phyloP scores from a whole-genome alignment of 2,888 invertebrate genomes.

The Nomada lathburiana region DNA sequence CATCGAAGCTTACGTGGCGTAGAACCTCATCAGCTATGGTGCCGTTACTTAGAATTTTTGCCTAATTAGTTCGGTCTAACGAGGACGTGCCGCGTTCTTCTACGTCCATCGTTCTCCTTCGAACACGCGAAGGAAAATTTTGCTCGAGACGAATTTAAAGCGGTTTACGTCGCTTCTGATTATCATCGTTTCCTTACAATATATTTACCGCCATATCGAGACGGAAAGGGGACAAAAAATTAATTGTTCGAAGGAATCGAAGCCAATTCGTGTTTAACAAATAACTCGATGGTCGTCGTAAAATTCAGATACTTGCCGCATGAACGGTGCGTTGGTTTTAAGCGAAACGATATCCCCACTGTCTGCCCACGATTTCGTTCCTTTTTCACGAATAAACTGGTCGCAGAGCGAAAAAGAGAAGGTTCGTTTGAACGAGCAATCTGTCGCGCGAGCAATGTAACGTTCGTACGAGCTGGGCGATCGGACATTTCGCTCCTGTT shows the following conservation, averaged over 20 bases:
- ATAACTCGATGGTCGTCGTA: not conserved
- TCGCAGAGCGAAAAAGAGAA: not conserved
- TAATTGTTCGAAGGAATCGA: not conserved
- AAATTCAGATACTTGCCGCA: conserved; percentile 6
- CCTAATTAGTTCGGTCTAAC: conserved; percentile 33
- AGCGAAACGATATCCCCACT: conserved; percentile 2
- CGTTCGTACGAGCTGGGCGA: not conserved
- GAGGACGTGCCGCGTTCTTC: conserved; percentile 16
- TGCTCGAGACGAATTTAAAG: not conserved
- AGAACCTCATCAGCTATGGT: conserved; percentile 16
- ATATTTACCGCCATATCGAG: not conserved
- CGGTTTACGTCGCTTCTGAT: not conserved
- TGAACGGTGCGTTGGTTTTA: not conserved
- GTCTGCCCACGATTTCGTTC: not conserved
- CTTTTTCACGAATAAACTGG: not conserved
- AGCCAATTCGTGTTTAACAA: not conserved
- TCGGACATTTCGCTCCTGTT: not conserved
- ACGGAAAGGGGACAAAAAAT: not conserved
- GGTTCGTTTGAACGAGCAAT: not conserved
- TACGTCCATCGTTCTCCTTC: not conserved
- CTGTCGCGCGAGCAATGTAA: not conserved
- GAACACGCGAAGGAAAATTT: not conserved
- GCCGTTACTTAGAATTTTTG: conserved; percentile 25
- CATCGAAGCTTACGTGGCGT: conserved; percentile 17
- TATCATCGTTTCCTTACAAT: not conserved